Base-by-base conservation (phyloP, 30 jellyfish, hydroid and myxozoan species). In the Chrysaora quinquecirrha region DNA sequence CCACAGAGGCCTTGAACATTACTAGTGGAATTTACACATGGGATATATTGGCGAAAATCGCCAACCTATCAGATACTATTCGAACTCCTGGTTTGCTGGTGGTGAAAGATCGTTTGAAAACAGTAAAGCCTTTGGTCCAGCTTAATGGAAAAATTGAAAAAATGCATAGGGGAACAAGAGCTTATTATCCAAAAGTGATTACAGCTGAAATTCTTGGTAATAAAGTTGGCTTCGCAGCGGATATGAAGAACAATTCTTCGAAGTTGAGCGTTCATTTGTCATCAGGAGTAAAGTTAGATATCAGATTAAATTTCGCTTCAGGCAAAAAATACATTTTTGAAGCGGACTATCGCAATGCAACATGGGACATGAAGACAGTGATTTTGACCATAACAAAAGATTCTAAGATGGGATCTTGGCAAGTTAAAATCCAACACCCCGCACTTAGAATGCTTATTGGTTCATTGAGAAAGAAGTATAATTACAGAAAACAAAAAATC, bases 361-460 rank as follows among this genome's bases (percentile, higher is more conserved):
- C 82, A n/a, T 31, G 52, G 54, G 56, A 28, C 29, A 49, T 67
- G 58, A 50, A 65, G 32, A 48, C 46, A 56, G 21, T 49, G 0
- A 30, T 24, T 22, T 35, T 64, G n/a, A 47, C 74, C 0, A 27
- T 78, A 25, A 10, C 74, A 50, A 78, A 64, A 32, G 23, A n/a
- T 64, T 54, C 52, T 19, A 52, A 32, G 30, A 46, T 1, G 2
- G 82, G 74, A 11, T 18, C 43, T 2, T 78, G 81, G 81, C 73
- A 78, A 50, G 74, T 78, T 34, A 19, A 24, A 25, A 48, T 78
- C 29, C 80, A 65, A 18, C 82, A 78, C 29, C 89, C 89, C 7
- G n/a, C 20, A 30, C 11, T 78, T 34, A 78, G 54, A 27, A 21
- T 19, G 16, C 33, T 63, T 1, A 43, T 78, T 48, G 56, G 43